These are phyloP conservation scores for Tethya wilhelma DNA, from an alignment of 37 sponge, comb jelly and placozoan species.

Conservation along the genomic window DNA sequence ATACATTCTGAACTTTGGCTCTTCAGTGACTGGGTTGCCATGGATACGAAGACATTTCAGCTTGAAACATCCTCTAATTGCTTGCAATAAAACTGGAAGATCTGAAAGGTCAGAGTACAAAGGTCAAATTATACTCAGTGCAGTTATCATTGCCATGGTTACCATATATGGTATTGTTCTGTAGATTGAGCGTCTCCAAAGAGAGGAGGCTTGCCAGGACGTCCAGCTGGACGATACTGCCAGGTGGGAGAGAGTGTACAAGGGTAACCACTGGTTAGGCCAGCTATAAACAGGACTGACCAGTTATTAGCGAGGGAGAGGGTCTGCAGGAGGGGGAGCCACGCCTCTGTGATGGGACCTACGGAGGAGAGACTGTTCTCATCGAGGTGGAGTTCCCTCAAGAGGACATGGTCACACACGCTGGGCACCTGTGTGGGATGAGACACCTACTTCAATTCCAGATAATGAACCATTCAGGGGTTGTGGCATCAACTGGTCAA, in stretches of 20 bases:
- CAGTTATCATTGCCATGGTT: not conserved
- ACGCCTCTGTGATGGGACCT: constrained; percentile 34
- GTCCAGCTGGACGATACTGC: constrained; percentile 44
- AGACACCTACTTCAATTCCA: not conserved
- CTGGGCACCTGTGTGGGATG: constrained; percentile 17
- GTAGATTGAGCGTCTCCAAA: constrained; percentile 49
- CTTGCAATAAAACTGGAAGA: constrained; percentile 53
- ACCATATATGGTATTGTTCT: constrained; percentile 66
- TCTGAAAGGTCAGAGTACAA: constrained; percentile 24
- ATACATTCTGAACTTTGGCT: constrained; percentile 26
- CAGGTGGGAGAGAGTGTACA: not conserved
- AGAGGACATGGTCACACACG: constrained; percentile 48
- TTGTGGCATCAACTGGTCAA: too few species aligned
- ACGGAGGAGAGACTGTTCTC: constrained; percentile 64
- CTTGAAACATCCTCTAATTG: constrained; percentile 44
- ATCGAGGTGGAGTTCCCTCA: constrained; percentile 58
- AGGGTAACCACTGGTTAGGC: too few species aligned
- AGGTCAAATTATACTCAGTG: not conserved
- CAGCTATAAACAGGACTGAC: constrained; percentile 23
- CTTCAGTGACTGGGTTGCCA: constrained; percentile 60
- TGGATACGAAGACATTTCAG: constrained; percentile 16
- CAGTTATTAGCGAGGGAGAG: constrained; percentile 70
- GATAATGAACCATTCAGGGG: not conserved
- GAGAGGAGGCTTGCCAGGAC: constrained; percentile 41
- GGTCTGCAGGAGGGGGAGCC: constrained; percentile 75